Percentiles rank a stretch among this genome's conserved stretches.
These are phyloP conservation scores for Crematogaster levior DNA, from an alignment of 2,888 invertebrate species.

Conservation along the genomic window DNA sequence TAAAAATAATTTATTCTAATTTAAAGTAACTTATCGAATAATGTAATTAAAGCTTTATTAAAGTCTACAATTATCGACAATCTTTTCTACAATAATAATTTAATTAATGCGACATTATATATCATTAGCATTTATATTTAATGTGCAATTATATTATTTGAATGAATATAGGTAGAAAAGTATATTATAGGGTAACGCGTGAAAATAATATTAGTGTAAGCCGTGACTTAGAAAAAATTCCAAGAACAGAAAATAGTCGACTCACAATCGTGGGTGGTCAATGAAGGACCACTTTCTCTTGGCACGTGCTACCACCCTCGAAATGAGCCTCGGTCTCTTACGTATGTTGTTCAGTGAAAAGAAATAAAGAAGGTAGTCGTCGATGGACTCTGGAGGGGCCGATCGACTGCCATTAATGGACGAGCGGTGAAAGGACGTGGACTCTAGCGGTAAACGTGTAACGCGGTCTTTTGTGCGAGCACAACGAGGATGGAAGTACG, in stretches of 20 bases:
- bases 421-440: slow-evolving; percentile 69
- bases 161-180: not conserved
- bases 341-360: slow-evolving; percentile 72
- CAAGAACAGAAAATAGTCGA: slow-evolving; percentile 40
- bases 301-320: slow-evolving; percentile 60
- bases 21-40: not conserved
- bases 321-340: slow-evolving; percentile 67
- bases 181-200: not conserved
- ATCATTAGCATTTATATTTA: not conserved
- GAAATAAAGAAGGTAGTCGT: slow-evolving; percentile 71
- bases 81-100: not conserved
- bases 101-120: not conserved
- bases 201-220: slow-evolving; percentile 4
- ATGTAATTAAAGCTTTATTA: not conserved
- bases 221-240: not conserved
- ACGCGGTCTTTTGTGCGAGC: slow-evolving; percentile 68
- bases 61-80: not conserved
- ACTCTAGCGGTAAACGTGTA: slow-evolving; percentile 71
- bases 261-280: slow-evolving; percentile 54
- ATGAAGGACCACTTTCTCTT: slow-evolving; percentile 69
- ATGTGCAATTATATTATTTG: not conserved
- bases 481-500: slow-evolving; percentile 59
- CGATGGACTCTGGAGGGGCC: slow-evolving; percentile 65
- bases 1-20: not conserved
- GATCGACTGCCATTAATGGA: slow-evolving; percentile 80